Percentiles rank a stretch among this genome's conserved stretches.
Conservation (phyloP, 2,888 invertebrate genomes). For the Hartigia nigra region DNA sequence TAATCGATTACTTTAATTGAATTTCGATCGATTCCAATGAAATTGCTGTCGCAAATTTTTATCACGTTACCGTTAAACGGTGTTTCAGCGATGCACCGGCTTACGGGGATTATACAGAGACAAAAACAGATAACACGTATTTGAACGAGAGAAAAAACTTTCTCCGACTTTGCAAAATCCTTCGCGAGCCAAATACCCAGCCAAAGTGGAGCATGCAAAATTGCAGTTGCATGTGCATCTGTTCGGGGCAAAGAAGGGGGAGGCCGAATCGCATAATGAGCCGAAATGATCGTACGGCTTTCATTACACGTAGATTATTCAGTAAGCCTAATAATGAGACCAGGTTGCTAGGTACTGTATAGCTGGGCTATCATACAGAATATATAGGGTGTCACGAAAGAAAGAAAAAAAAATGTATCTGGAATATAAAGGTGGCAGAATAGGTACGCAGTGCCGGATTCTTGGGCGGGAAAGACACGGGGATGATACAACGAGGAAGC, state of each 20-base stretch:
- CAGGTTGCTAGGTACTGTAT: not conserved
- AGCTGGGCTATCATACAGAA: not conserved
- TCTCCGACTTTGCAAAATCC: not conserved
- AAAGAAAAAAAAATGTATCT: not conserved
- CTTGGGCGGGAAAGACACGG: not conserved
- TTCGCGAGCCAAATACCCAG: not conserved
- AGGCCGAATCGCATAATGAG: not conserved
- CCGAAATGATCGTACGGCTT: not conserved
- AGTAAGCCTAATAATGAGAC: not conserved
- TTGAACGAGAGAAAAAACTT: not conserved
- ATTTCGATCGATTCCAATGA: not conserved
- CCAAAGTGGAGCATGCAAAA: not conserved
- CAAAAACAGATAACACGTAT: not conserved
- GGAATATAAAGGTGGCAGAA: not conserved
- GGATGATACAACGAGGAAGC: not conserved
- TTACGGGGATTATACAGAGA: not conserved
- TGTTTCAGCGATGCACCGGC: not conserved
- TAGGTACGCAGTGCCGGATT: not conserved
- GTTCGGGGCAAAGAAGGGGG: not conserved
- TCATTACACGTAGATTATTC: constrained; percentile 9
- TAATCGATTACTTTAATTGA: not conserved
- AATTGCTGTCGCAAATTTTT: not conserved
- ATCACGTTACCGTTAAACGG: not conserved
- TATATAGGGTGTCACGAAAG: not conserved
- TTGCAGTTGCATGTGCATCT: not conserved